Conservation (phyloP, 2,113 vertebrate genomes). For the Octodon degus region DNA sequence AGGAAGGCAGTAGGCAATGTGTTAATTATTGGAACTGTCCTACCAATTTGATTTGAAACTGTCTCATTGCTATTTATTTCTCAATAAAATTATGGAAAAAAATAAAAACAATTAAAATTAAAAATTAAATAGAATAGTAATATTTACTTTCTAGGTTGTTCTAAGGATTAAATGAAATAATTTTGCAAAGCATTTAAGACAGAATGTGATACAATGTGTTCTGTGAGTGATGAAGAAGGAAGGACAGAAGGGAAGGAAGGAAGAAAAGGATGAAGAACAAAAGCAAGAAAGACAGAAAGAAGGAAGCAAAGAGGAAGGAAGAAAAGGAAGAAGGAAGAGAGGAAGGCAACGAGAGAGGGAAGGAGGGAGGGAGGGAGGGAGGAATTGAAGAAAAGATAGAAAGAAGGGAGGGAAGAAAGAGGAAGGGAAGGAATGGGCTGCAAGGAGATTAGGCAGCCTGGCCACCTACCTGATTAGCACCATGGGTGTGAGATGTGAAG, state of each 20-base stretch:
- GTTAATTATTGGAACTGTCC: too few relatives aligned
- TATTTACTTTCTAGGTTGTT: neutral
- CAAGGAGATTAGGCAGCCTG: neutral
- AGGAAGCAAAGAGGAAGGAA: fast-evolving
- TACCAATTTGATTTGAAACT: too few relatives aligned
- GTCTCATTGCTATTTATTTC: too few relatives aligned
- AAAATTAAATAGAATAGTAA: neutral
- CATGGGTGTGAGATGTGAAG: neutral
- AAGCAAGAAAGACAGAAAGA: too few relatives aligned
- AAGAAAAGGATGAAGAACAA: too few relatives aligned
- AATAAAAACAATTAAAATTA: too few relatives aligned
- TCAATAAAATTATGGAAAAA: too few relatives aligned
- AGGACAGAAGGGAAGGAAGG: neutral
- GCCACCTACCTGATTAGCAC: neutral
- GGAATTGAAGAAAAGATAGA: too few relatives aligned
- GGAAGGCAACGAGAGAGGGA: fast-evolving
- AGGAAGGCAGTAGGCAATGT: too few relatives aligned
- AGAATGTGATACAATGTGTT: neutral
- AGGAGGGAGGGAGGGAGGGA: fast-evolving
- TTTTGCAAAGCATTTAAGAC: neutral
- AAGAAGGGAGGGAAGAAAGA: too few relatives aligned
- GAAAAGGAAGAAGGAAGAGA: fast-evolving
- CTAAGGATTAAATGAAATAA: neutral
- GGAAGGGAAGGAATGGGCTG: neutral
- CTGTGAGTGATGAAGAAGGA: neutral